A percentile compares a stretch with the other conserved stretches of the same genome.
Evolutionary conservation across 2,113 vertebrate genomes (phyloP).

Genomic region (Xiphias gladius): DNA sequence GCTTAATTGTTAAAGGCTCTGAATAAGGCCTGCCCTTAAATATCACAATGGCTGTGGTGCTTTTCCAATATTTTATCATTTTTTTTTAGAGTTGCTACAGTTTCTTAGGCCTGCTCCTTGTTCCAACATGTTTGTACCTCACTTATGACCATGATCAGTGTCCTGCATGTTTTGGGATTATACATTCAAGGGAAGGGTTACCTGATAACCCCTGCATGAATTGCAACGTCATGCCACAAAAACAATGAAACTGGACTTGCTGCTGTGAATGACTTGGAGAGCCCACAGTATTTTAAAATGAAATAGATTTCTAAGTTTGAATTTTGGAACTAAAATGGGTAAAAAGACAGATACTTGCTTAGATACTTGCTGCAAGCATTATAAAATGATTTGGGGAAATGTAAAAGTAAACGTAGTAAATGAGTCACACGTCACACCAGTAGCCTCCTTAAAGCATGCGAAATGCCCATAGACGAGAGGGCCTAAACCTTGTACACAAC

Average conservation of each 20-base stretch:
- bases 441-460: not conserved
- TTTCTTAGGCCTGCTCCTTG: not conserved
- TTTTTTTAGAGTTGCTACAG: not conserved
- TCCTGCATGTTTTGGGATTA: not conserved
- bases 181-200: not conserved
- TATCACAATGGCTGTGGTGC: not conserved
- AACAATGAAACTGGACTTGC: not conserved
- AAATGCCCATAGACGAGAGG: not conserved
- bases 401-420: not conserved
- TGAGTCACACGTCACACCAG: not conserved
- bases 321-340: not conserved
- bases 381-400: not conserved
- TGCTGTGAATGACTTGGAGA: constrained; percentile 12
- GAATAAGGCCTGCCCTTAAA: not conserved
- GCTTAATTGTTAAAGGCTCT: not conserved
- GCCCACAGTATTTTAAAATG: not conserved
- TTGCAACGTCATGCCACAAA: not conserved
- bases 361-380: not conserved
- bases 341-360: not conserved
- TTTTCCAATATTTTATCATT: not conserved
- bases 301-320: not conserved
- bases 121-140: not conserved
- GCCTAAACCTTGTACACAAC: not conserved
- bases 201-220: too few relatives aligned
- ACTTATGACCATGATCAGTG: not conserved